These are phyloP conservation scores for Astyanax mexicanus DNA, from an alignment of 2,797 vertebrate genomes.

Conservation along the genomic window DNA sequence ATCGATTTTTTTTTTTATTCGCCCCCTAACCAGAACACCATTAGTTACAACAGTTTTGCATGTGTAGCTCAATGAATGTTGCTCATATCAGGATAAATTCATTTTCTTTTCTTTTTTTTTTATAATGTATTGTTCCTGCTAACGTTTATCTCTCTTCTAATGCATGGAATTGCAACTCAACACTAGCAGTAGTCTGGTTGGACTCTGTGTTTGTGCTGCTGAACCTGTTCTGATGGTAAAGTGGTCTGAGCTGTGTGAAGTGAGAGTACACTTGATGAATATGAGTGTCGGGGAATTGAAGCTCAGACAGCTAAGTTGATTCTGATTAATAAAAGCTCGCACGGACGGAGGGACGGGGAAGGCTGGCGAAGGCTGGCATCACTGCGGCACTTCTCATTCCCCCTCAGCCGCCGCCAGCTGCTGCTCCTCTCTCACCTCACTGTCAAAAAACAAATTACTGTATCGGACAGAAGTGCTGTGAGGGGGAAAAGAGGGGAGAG, in stretches of 20 bases:
- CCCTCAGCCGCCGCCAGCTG: slow-evolving; percentile 27
- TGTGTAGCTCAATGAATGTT: too few species aligned
- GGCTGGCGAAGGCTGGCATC: slow-evolving; percentile 31
- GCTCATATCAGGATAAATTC: too few species aligned
- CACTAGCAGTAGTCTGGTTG: too few species aligned
- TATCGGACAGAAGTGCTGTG: slow-evolving; percentile 47
- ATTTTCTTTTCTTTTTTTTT: too few species aligned
- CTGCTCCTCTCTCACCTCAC: slow-evolving; percentile 35
- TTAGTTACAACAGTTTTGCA: too few species aligned
- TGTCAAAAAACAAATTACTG: slow-evolving; percentile 51
- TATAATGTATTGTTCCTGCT: too few species aligned
- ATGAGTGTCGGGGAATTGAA: slow-evolving; percentile 38
- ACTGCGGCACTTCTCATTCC: slow-evolving; percentile 8
- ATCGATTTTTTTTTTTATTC: too few species aligned
- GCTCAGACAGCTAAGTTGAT: slow-evolving; percentile 37
- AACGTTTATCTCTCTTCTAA: too few species aligned
- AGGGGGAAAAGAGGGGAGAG: slow-evolving; percentile 23
- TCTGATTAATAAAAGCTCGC: slow-evolving; percentile 54
- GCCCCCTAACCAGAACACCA: too few species aligned
- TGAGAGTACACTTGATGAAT: slow-evolving; percentile 46
- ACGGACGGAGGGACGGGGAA: too few species aligned
- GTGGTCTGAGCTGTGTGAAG: slow-evolving; percentile 39
- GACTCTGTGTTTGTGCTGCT: slow-evolving; percentile 35
- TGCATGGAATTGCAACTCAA: too few species aligned
- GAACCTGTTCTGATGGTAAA: slow-evolving; percentile 39